Evolutionary conservation across 2,888 invertebrate species (phyloP), one percentile per base, ranked within the genome.

Genomic region (Mimachlamys varia): DNA sequence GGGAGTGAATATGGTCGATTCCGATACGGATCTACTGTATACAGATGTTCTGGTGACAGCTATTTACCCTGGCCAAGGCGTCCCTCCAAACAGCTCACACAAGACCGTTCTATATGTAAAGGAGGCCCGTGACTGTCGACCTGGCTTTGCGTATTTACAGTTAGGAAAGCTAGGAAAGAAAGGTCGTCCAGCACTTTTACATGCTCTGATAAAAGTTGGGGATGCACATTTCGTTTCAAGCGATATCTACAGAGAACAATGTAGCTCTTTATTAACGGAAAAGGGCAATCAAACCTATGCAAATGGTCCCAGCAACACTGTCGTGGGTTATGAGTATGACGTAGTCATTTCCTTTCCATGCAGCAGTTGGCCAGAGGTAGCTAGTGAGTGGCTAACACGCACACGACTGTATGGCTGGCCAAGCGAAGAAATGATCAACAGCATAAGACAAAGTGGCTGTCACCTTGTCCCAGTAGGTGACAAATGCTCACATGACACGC

Each of bases 381-480:
- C 89, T 1, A 19, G 44, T 17, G 89, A 88, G 12, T 90, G 90
- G 90, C 12, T 50, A 50, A 15, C 38, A 15, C 76, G 90, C 38
- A 53, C 33, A 19, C 89, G 90, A 4, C 53, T 44, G 0, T 19
- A 87, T 89, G 87, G 55, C 27, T 90, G 90, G 90, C 90, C 90
- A 22, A 50, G 87, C 5, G 53, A 27, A 27, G 4, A 88, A 22
- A 10, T 89, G n/a, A 27, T 89, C 10, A 49, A 37, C 15, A 89
- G 87, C 33, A 90, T 92, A n/a, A 55, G 49, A 33, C 44, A 88
- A 19, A n/a, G 88, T 19, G 90, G 92, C n/a, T 90, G 89, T 89
- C 89, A 90, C 38, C 58, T 92, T 27, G 89, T 90, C 22, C 91
- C 92, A 22, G 89, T 92, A 87, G 92, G 92, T 10, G 33, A 89